These are phyloP conservation scores for Didymodactylos carnosus DNA, from an alignment of 2,888 invertebrate species.

Conservation along the genomic window DNA sequence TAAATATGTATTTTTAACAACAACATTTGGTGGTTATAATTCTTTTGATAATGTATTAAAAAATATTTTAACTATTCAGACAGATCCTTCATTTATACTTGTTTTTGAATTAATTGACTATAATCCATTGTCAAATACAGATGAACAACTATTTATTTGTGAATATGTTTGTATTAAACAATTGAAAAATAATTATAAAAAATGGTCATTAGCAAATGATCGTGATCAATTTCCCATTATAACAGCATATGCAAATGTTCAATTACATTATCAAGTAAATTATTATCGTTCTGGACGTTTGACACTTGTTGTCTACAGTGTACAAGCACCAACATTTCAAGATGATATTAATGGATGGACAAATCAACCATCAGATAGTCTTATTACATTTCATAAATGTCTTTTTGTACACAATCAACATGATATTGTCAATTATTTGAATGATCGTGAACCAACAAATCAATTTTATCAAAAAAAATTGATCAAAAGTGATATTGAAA, in stretches of 20 bases:
- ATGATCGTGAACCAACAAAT: neutral
- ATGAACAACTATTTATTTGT: neutral
- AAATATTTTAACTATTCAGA: neutral
- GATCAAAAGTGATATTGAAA: neutral
- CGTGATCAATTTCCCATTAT: conserved; percentile 2
- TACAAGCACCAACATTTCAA: neutral
- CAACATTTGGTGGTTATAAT: neutral
- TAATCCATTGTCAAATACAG: neutral
- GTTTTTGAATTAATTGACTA: conserved; percentile 10
- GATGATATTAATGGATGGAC: too few species aligned
- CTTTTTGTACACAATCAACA: neutral
- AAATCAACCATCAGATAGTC: neutral
- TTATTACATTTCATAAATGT: neutral
- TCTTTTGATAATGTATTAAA: neutral
- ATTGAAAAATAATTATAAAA: neutral
- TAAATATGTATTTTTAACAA: neutral
- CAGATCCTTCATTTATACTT: conserved; percentile 6
- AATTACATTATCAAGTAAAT: conserved; percentile 2
- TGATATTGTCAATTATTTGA: neutral
- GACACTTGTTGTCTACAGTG: conserved; percentile 4
- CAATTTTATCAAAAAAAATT: neutral
- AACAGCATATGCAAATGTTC: conserved; percentile 6
- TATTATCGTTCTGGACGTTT: conserved; percentile 4
- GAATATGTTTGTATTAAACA: neutral
- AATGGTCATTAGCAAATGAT: neutral